Percentiles rank a stretch among this genome's conserved stretches.
These are phyloP conservation scores for Eudasyphora cyanicolor DNA, from an alignment of 2,888 invertebrate genomes.

Conservation along the genomic window DNA sequence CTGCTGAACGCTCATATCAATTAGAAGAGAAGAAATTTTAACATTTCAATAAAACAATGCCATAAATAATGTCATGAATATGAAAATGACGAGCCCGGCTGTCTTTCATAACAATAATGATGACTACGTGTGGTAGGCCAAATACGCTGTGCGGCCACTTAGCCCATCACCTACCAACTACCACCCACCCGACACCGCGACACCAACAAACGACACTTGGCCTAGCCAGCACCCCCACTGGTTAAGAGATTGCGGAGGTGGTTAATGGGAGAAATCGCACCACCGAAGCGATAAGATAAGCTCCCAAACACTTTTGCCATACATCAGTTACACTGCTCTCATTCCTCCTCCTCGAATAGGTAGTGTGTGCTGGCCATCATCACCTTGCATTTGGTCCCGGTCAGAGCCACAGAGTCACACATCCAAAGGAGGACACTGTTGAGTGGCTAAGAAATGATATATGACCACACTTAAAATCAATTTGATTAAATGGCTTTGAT, in stretches of 20 bases:
- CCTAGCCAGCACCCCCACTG: neutral
- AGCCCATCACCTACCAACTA: neutral
- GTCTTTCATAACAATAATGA: conserved; percentile 38
- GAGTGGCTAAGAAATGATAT: conserved; percentile 42
- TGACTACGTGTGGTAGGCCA: conserved; percentile 5
- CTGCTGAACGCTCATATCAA: conserved; percentile 45
- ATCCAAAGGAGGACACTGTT: conserved; percentile 6
- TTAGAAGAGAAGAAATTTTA: conserved; percentile 44
- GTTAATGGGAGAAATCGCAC: conserved; percentile 22
- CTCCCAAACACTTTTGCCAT: conserved; percentile 21
- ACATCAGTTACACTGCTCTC: too few relatives aligned
- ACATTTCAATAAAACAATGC: conserved; percentile 45
- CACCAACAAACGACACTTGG: neutral
- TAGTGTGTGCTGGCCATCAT: neutral
- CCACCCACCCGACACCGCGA: neutral
- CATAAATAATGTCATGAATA: conserved; percentile 38
- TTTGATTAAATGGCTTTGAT: conserved; percentile 37
- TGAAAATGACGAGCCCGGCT: conserved; percentile 26
- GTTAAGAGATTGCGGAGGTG: conserved; percentile 34
- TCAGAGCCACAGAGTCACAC: too few relatives aligned
- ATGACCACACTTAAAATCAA: conserved; percentile 47
- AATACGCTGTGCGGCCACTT: conserved; percentile 23
- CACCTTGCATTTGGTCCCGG: neutral
- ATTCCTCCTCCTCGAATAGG: neutral
- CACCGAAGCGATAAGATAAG: conserved; percentile 57